Evolutionary conservation across 2,797 vertebrate species (phyloP).

Genomic region (Cryptoblepharus egeriae): DNA sequence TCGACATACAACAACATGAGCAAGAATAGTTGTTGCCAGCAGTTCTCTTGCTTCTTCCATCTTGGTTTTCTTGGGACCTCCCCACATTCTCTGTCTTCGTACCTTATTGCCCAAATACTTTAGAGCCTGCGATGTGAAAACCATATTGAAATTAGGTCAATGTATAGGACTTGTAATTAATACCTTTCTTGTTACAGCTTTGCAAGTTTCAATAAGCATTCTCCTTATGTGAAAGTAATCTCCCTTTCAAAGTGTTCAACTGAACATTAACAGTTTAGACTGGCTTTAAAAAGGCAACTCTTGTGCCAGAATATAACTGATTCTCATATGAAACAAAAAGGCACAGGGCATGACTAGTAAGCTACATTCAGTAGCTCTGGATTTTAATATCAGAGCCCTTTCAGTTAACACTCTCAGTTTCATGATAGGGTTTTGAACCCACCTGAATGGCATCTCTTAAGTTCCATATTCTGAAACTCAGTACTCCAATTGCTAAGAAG

Average conservation of each 20-base stretch:
- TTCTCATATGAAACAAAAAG: not conserved
- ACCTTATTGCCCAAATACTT: constrained; percentile 98
- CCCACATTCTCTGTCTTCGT: constrained; percentile 97
- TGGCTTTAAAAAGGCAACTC: not conserved
- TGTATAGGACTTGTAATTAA: not conserved
- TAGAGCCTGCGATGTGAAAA: constrained; percentile 82
- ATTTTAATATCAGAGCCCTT: not conserved
- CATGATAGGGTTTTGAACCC: not conserved
- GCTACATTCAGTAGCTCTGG: no score
- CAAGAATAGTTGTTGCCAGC: constrained; percentile 93
- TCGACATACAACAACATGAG: constrained; percentile 90
- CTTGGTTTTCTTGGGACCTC: constrained; percentile 97
- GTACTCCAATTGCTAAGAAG: not conserved
- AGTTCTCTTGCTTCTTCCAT: constrained; percentile 98
- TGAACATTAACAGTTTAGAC: not conserved
- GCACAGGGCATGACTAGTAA: not conserved
- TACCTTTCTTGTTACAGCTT: not conserved
- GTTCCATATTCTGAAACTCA: not conserved
- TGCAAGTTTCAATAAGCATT: not conserved
- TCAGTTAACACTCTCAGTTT: not conserved
- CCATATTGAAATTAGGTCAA: constrained; percentile 20
- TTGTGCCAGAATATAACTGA: not conserved
- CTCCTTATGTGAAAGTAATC: not conserved
- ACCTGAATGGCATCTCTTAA: not conserved
- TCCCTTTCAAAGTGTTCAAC: not conserved